Conservation (phyloP, 2,888 invertebrate genomes). For the Hyalella azteca region DNA sequence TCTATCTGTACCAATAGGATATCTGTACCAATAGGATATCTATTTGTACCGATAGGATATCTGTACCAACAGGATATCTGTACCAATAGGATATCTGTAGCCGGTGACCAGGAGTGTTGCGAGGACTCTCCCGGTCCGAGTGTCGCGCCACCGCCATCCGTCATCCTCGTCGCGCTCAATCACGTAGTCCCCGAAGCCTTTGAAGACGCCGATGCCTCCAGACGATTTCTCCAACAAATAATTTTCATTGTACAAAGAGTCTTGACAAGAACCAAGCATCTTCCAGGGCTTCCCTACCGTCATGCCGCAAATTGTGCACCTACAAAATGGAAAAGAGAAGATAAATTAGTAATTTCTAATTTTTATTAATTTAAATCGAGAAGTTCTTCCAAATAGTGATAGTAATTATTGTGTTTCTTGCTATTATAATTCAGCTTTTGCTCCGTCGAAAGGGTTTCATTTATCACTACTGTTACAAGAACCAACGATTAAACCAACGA, state of each 20-base stretch:
- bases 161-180: neutral
- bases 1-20: too few species aligned
- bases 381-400: too few species aligned
- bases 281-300: conserved; percentile 25
- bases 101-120: neutral
- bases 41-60: neutral
- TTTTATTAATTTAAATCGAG: too few species aligned
- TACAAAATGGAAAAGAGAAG: neutral
- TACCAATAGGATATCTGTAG: conserved; percentile 33
- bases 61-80: neutral
- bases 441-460: too few species aligned
- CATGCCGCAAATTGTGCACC: conserved; percentile 27
- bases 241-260: conserved; percentile 17
- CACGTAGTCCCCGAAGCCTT: conserved; percentile 26
- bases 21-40: neutral
- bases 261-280: conserved; percentile 17
- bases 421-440: too few species aligned
- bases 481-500: too few species aligned
- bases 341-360: too few species aligned
- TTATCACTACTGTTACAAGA: too few species aligned
- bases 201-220: neutral
- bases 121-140: neutral
- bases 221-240: neutral
- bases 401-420: too few species aligned
- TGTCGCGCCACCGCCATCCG: conserved; percentile 10